Evolutionary conservation across 2,113 vertebrate genomes (phyloP), one percentile per base, ranked within the genome.

Genomic region (Struthidea cinerea): DNA sequence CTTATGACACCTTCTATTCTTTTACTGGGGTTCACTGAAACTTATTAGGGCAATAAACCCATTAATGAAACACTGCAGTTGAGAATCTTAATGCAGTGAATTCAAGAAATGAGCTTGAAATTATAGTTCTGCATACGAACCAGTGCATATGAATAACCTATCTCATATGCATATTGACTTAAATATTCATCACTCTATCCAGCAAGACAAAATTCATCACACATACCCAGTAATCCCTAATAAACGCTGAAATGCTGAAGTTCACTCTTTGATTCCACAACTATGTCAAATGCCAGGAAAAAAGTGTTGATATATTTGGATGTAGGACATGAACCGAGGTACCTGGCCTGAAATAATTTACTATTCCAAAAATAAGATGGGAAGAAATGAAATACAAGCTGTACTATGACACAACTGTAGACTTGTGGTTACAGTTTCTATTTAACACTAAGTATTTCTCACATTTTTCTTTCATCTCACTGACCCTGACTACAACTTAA

Each of bases 61-160:
- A 83, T 69, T 60, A 88, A 86, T 73, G 28, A 92, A 88, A 77
- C 50, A 68, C 26, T 13, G 32, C 44, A 26, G 44, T 24, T 83
- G 53, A 94, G 85, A 92, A 92, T 86, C 92, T 80, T 76, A 93
- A 94, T 79, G 85, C 53, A 68, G 19, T n/a, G 52, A 85, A 89
- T 39, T 59, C 73, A 69, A 91, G 68, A 91, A 94, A 89, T 80
- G 10, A 91, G 39, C 52, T 47, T 28, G 41, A 46, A 87, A 69
- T 93, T 93, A 94, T 7, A 86, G 81, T n/a, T 87, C 55, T 93
- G 81, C 42, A 47, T 85, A 89, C 13, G 63, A 94, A 71, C 39
- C 41, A 42, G 30, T 3, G 33, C 33, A 73, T 76, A 80, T 52
- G 80, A 89, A 87, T 81, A 89, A 91, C 63, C 41, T 65, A 35